Evolutionary conservation across 2,113 vertebrate genomes (phyloP).

Genomic region (Barbus barbus): DNA sequence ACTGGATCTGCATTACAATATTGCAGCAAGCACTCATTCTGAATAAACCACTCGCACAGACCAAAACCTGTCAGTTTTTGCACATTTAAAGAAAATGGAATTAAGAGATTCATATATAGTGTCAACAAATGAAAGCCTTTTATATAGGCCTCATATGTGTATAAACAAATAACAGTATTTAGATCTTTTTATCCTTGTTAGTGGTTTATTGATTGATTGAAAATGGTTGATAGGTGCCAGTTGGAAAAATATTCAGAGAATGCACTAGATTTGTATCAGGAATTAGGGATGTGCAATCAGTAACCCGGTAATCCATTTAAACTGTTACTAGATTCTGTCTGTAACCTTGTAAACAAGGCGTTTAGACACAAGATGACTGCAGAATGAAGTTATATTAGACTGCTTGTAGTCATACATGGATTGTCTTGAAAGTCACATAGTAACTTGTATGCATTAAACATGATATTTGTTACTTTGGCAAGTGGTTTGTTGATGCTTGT

Average conservation of each 20-base stretch:
- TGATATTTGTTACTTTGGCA: not conserved
- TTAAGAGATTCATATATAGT: not conserved
- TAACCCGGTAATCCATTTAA: not conserved
- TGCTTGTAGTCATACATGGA: not conserved
- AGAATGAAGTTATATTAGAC: not conserved
- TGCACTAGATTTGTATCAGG: not conserved
- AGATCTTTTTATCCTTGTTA: not conserved
- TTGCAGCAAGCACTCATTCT: conserved; percentile 2
- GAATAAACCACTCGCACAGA: not conserved
- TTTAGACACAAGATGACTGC: not conserved
- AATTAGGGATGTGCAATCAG: not conserved
- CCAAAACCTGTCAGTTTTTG: not conserved
- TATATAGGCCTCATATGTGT: not conserved
- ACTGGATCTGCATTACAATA: not conserved
- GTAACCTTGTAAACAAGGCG: not conserved
- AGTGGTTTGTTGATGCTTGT: not conserved
- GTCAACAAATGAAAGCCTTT: not conserved
- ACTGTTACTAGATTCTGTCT: not conserved
- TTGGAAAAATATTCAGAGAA: not conserved
- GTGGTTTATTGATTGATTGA: not conserved
- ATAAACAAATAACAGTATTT: not conserved
- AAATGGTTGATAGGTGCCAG: not conserved
- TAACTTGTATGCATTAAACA: not conserved
- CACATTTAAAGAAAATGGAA: not conserved
- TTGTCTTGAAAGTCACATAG: not conserved